Percentiles rank a stretch among this genome's conserved stretches.
Evolutionary conservation across 2,888 invertebrate species (phyloP).

Genomic region (Dynastes grantii): DNA sequence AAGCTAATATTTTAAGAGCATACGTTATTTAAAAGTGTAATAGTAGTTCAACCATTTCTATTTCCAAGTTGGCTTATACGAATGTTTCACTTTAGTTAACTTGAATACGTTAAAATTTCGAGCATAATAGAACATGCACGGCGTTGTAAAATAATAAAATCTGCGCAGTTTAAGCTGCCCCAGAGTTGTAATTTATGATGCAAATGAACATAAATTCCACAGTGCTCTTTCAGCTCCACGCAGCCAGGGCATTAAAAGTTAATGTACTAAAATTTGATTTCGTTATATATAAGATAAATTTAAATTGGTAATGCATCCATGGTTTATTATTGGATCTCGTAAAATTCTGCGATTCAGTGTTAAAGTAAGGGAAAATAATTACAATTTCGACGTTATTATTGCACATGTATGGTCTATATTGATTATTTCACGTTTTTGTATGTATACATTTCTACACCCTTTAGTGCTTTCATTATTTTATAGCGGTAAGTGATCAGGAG

Average conservation of each 20-base stretch:
- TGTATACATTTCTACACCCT: no score
- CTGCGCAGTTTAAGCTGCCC: constrained; percentile 21
- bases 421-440: no score
- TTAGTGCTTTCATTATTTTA: no score
- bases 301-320: constrained; percentile 21
- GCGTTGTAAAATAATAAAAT: constrained; percentile 30
- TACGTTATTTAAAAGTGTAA: no score
- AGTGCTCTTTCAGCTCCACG: constrained; percentile 8
- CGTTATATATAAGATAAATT: constrained; percentile 30
- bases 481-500: no score
- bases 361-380: no score
- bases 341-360: no score
- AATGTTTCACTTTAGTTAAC: neutral
- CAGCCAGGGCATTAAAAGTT: constrained; percentile 33
- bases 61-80: neutral
- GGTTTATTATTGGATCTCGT: neutral
- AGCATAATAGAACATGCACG: neutral
- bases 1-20: no score
- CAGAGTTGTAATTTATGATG: constrained; percentile 39
- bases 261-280: constrained; percentile 42
- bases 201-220: constrained; percentile 41
- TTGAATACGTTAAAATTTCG: constrained; percentile 6
- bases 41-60: no score
- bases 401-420: no score
- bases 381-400: no score